Conservation (phyloP, 1,140 invertebrate genomes). For the Pseudomyrmex sp. region DNA sequence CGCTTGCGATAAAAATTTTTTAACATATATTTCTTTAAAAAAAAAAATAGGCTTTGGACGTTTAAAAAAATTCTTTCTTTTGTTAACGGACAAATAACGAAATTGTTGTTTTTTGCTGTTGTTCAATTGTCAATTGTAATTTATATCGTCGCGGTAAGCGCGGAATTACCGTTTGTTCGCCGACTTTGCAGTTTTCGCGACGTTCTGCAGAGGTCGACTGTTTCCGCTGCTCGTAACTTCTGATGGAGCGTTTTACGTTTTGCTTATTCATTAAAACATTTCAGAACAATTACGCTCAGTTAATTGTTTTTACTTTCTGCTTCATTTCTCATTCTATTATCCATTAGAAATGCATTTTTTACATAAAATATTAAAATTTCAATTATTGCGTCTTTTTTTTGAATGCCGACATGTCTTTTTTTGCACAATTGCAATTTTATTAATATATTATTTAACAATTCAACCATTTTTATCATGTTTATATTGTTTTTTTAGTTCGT, state of each 20-base stretch:
- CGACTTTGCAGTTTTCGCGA: neutral
- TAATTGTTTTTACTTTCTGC: neutral
- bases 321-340: neutral
- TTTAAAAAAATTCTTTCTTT: neutral
- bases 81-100: neutral
- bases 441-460: too few relatives aligned
- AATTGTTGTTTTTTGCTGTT: neutral
- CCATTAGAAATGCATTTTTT: too few relatives aligned
- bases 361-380: too few relatives aligned
- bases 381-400: too few relatives aligned
- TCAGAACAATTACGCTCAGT: neutral
- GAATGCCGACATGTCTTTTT: too few relatives aligned
- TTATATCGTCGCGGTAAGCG: too few relatives aligned
- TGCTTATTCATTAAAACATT: neutral
- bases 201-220: conserved; percentile 41
- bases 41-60: neutral
- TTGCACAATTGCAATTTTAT: too few relatives aligned
- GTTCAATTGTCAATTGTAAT: neutral
- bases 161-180: conserved; percentile 29
- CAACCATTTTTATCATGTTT: too few relatives aligned
- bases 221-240: neutral
- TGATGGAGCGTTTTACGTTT: neutral
- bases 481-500: too few relatives aligned
- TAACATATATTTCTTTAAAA: neutral
- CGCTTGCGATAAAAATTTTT: too few relatives aligned